These are phyloP conservation scores for Parnassius orleans DNA, from an alignment of 2,888 invertebrate species.

Conservation along the genomic window DNA sequence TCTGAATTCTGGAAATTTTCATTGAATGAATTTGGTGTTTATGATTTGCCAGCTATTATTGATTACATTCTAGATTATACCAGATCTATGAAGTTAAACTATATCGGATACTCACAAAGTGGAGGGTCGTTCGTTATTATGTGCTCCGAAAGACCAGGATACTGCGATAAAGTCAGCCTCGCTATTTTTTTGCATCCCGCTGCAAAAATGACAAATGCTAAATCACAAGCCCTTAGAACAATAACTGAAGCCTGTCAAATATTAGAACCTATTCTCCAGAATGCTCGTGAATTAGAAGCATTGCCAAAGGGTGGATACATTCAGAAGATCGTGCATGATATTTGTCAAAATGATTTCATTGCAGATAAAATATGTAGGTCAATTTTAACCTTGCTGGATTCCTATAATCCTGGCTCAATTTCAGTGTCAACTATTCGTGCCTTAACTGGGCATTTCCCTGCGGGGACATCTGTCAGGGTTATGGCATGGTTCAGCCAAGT, in stretches of 20 bases:
- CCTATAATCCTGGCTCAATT: slow-evolving; percentile 35
- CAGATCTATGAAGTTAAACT: slow-evolving; percentile 47
- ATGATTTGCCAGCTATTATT: slow-evolving; percentile 86
- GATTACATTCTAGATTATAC: slow-evolving; percentile 56
- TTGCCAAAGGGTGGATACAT: slow-evolving; percentile 20
- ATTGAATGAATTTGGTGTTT: slow-evolving; percentile 88
- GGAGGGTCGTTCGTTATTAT: slow-evolving; percentile 84
- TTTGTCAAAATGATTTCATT: slow-evolving; percentile 13
- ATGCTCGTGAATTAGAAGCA: slow-evolving; percentile 20
- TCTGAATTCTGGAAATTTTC: slow-evolving; percentile 66
- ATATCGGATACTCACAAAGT: slow-evolving; percentile 89
- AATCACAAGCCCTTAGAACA: slow-evolving; percentile 71
- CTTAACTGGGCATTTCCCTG: slow-evolving; percentile 39
- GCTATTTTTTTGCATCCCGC: slow-evolving; percentile 8
- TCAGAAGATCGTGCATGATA: slow-evolving; percentile 6
- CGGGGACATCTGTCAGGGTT: slow-evolving; percentile 46
- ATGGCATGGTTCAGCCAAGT: slow-evolving; percentile 44
- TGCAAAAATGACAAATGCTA: slow-evolving; percentile 7
- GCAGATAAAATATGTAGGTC: slow-evolving; percentile 10
- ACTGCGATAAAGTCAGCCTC: slow-evolving; percentile 82
- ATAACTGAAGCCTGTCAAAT: slow-evolving; percentile 68
- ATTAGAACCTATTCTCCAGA: slow-evolving; percentile 31
- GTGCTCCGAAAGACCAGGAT: slow-evolving; percentile 83
- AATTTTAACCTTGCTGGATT: slow-evolving; percentile 19
- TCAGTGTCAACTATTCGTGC: slow-evolving; percentile 29